These are phyloP conservation scores for Fregetta grallaria DNA, from an alignment of 2,113 vertebrate genomes.

Conservation along the genomic window DNA sequence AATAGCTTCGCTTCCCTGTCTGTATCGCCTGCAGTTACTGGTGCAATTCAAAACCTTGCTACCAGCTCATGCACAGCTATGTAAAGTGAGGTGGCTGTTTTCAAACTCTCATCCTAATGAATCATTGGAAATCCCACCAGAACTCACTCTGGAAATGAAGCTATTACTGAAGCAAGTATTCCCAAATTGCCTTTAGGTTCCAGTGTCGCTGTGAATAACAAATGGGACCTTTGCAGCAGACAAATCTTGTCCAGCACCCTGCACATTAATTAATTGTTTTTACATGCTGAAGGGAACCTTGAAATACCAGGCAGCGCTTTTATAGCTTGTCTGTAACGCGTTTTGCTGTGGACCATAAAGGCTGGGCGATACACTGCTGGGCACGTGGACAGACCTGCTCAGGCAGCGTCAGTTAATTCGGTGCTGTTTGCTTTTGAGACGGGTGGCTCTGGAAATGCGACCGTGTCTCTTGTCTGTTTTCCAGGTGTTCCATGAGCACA, in stretches of 20 bases:
- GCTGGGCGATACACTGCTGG: background rate
- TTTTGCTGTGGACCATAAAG: background rate
- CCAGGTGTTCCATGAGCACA: constrained; percentile 97
- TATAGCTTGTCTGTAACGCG: background rate
- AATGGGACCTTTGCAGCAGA: background rate
- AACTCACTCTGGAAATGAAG: background rate
- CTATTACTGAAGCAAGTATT: background rate
- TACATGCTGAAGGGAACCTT: background rate
- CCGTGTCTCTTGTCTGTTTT: background rate
- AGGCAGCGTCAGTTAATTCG: background rate
- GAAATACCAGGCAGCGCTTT: background rate
- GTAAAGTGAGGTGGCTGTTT: background rate
- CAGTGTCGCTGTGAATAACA: background rate
- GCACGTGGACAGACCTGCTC: background rate
- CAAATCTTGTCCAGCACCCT: background rate
- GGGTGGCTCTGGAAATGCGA: background rate
- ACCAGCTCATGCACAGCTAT: background rate
- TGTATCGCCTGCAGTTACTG: background rate
- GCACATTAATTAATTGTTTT: background rate
- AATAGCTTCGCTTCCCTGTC: background rate
- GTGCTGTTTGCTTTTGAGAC: background rate
- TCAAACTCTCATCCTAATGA: background rate
- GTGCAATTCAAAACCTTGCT: background rate
- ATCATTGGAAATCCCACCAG: background rate
- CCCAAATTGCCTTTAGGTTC: background rate